Evolutionary conservation across 1,140 invertebrate genomes (phyloP).

Genomic region (Pogonognathellus flavescens): DNA sequence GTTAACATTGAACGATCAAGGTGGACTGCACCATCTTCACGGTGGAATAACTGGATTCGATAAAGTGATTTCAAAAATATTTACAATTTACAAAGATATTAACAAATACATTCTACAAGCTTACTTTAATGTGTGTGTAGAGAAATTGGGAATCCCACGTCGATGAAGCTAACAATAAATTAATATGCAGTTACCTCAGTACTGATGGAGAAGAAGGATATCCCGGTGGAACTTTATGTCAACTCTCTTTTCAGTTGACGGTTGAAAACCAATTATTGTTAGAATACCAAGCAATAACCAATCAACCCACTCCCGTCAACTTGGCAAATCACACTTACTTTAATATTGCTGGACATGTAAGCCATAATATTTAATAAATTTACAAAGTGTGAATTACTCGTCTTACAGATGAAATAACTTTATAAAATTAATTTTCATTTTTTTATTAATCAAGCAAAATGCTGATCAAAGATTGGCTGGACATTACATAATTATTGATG

Average conservation of each 20-base stretch:
- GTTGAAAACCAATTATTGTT: constrained; percentile 82
- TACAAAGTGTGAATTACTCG: background rate
- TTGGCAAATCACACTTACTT: constrained; percentile 95
- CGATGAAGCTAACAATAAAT: constrained; percentile 71
- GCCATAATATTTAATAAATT: background rate
- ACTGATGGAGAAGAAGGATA: constrained; percentile 88
- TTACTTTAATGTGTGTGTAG: constrained; percentile 62
- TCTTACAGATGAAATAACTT: too few relatives aligned
- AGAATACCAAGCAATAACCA: constrained; percentile 80
- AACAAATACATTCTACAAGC: background rate
- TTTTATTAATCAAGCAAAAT: constrained; percentile 61
- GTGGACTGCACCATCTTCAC: constrained; percentile 78
- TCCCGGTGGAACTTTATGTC: constrained; percentile 81
- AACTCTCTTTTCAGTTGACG: constrained; percentile 80
- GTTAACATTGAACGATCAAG: constrained; percentile 81
- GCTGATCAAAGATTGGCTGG: constrained; percentile 77
- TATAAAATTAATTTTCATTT: too few relatives aligned
- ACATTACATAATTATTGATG: constrained; percentile 81
- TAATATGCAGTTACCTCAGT: constrained; percentile 80
- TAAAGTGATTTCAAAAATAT: too few relatives aligned
- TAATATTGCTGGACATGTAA: constrained; percentile 86
- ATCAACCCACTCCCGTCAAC: constrained; percentile 87
- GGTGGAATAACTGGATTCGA: constrained; percentile 90
- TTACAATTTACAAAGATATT: too few relatives aligned
- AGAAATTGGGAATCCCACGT: constrained; percentile 70